Evolutionary conservation across 1,140 invertebrate species (phyloP), one percentile per base, ranked within the genome.

Genomic region (Rhagoletis pomonella): DNA sequence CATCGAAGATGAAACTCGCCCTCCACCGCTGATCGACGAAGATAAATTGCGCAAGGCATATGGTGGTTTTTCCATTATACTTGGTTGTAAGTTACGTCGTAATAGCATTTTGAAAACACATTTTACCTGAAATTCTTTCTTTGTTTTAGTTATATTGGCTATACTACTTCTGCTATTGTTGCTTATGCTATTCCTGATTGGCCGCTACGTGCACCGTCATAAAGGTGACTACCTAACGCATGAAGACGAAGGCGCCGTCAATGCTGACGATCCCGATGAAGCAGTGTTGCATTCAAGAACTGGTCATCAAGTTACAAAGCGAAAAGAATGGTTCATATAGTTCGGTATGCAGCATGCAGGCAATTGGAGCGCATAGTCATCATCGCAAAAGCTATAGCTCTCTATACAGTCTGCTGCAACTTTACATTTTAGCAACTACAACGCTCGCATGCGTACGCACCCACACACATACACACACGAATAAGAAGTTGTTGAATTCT

Each of bases 141-240:
- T 10, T 4, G n/a, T 94, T 94, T 62, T 91, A 97, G 96, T 96
- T 90, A 95, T 98, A 55, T 93, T 99, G 62, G 96, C 96, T 12
- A 94, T 98, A 5, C 95, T 98, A 60, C 96, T 99, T 90, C 93
- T 99, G 73, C 94, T 97, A 9, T 93, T 98, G 58, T 94, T 98
- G 0, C 94, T 98, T 4, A 96, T 98, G 94, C 95, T 96, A 0
- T 94, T 98, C 69, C 93, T 98, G 3, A 96, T 98, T 89, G 97
- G 97, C 59, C 95, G 98, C 19, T 97, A 98, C 89, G 95, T 98
- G 90, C 96, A 97, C 29, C 94, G 97, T 10, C 97, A 99, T 91
- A 99, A 99, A 94, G 98, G 98, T 17, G 98, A 99, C 93, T 99
- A 99, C 91, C 94, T 98, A 73, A 99, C 98, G 0, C 97, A 99